Conservation (phyloP, 2,113 vertebrate genomes). For the Alouatta palliata region DNA sequence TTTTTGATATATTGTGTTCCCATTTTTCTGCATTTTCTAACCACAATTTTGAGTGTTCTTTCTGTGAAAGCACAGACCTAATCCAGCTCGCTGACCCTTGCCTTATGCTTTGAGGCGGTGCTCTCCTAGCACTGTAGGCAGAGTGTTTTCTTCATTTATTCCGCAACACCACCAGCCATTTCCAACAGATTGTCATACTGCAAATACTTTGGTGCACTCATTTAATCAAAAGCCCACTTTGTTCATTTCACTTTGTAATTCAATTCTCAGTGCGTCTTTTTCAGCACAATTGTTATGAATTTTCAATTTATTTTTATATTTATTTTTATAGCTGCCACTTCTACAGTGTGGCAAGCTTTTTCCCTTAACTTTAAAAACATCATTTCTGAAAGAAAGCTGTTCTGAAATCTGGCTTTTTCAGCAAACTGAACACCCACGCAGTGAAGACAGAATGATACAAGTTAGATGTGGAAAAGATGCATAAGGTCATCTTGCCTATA, state of each 20-base stretch:
- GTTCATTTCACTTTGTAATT: constrained; percentile 75
- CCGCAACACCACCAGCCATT: neutral
- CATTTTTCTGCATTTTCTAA: neutral
- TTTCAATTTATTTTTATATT: constrained; percentile 73
- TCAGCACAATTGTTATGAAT: constrained; percentile 72
- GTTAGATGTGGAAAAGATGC: constrained; percentile 56
- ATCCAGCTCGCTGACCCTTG: neutral
- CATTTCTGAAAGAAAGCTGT: constrained; percentile 76
- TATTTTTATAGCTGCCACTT: constrained; percentile 78
- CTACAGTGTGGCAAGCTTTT: constrained; percentile 66
- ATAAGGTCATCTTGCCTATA: constrained; percentile 53
- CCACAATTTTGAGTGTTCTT: neutral
- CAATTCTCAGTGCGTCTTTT: constrained; percentile 52
- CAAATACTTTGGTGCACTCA: constrained; percentile 53
- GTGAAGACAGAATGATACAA: constrained; percentile 61
- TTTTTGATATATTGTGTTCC: neutral
- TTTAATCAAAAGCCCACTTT: constrained; percentile 65
- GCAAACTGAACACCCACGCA: constrained; percentile 71
- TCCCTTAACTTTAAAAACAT: constrained; percentile 74
- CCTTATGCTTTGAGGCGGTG: neutral
- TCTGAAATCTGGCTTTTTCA: constrained; percentile 77
- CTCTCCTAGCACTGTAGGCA: neutral
- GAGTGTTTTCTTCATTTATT: neutral
- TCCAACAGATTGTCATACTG: constrained; percentile 30
- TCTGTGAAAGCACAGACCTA: neutral